Base-by-base conservation (phyloP, 2,888 invertebrate species). In the Syrista parreyssii region DNA sequence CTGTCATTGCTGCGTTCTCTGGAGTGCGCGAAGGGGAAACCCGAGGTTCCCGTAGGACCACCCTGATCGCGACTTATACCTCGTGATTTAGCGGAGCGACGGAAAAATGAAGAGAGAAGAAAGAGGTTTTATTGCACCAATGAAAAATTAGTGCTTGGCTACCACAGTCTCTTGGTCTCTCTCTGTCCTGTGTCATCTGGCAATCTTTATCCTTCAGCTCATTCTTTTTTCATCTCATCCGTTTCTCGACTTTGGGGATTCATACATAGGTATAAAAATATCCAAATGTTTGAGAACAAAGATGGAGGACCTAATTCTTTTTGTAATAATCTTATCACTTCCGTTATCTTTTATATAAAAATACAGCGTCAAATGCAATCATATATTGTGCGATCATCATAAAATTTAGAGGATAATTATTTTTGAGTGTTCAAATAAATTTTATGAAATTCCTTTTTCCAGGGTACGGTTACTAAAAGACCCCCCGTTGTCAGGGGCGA, bases 1-100 rank as follows among this genome's bases (percentile, higher is more conserved):
- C 76, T 75, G 68, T 75, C 73, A 40, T 77, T 76, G 72, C 68
- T 68, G 74, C 76, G 77, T 77, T 55, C 33, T 36, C 36, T 72
- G 75, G n/a, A 69, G 68, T 69, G n/a, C 72, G 74, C 71, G 75
- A 55, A 73, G 75, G 76, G 73, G 79, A 81, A 80, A 80, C 78
- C 76, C 77, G 80, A 80, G 76, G 73, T 76, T 40, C 77, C 75
- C 36, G 68, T n/a, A 68, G 76, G 84, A 84, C 84, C 84, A 84
- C 84, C 84, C 79, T 84, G 79, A 81, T 80, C 80, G 82, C 77
- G 77, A 79, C 78, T 79, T 76, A 78, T 76, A 81, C 81, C 78
- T 76, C 77, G 80, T 83, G 81, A 83, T 82, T 82, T 81, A 80
- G 77, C 78, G 79, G 34, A 68, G 32, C 73, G 76, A 75, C 75